Percentiles rank a stretch among this genome's conserved stretches.
Conservation (phyloP, 1,140 invertebrate species). For the Pantala flavescens region DNA sequence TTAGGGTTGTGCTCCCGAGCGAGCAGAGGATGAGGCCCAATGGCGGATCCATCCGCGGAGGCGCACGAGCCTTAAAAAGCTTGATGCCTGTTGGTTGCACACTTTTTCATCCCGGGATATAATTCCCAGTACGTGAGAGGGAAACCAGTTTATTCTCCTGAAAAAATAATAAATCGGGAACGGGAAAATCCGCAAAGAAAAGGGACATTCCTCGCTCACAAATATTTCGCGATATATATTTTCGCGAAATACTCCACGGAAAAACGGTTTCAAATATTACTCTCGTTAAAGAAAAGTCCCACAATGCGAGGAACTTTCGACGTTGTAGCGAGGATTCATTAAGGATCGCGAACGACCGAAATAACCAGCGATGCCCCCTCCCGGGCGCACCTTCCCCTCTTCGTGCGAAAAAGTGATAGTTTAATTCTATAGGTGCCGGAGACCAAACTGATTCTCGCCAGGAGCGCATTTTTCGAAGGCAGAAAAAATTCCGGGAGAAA, state of each 20-base stretch:
- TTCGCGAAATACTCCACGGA: no score
- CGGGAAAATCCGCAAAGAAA: background rate
- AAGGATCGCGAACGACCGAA: no score
- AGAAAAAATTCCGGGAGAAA: background rate
- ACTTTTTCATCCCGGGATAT: background rate
- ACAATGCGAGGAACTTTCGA: no score
- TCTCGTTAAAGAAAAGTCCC: no score
- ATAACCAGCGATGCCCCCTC: no score
- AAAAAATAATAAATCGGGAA: background rate
- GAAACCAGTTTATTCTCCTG: background rate
- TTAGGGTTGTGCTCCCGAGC: no score
- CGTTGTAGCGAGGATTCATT: no score
- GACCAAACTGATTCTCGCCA: background rate
- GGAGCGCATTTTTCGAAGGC: background rate
- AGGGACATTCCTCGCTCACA: no score
- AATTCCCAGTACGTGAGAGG: background rate
- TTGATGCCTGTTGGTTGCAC: background rate
- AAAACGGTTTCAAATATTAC: no score
- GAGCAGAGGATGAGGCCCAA: background rate
- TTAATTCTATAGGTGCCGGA: background rate
- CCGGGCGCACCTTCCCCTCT: no score
- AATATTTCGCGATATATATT: no score
- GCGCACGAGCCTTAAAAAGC: background rate
- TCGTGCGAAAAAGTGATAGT: background rate
- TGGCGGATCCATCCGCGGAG: background rate